Conservation (phyloP, 2,113 vertebrate species). For the Synchiropus splendidus region DNA sequence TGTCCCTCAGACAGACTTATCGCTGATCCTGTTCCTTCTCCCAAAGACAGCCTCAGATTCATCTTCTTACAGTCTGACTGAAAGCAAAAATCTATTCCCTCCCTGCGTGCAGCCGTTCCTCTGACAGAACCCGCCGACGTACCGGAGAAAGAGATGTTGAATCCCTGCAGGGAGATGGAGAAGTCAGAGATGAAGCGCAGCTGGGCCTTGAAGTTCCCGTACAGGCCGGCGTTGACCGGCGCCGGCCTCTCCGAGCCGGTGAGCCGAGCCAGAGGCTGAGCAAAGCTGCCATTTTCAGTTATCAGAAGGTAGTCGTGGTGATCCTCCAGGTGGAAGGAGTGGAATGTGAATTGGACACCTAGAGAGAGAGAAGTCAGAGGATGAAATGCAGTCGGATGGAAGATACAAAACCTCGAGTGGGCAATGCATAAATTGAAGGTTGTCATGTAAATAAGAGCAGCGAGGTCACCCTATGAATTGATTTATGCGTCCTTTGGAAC, state of each 20-base stretch:
- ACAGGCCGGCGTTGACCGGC: slow-evolving; percentile 63
- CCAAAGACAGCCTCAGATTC: no score
- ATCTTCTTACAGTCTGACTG: no score
- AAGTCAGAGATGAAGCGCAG: slow-evolving; percentile 74
- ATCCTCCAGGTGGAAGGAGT: slow-evolving; percentile 71
- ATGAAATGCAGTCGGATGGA: background rate
- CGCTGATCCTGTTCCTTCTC: no score
- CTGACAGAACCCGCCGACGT: slow-evolving; percentile 12
- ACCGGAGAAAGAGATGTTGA: slow-evolving; percentile 73
- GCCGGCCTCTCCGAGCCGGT: slow-evolving; percentile 63
- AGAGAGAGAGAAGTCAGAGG: slow-evolving; percentile 8
- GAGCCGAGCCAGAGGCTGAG: slow-evolving; percentile 64
- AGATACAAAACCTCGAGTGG: no score
- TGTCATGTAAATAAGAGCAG: no score
- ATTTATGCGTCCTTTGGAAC: no score
- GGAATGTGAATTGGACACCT: slow-evolving; percentile 72
- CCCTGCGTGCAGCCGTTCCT: background rate
- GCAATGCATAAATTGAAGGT: no score
- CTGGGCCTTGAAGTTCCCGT: slow-evolving; percentile 70
- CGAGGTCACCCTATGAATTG: no score
- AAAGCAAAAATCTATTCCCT: background rate
- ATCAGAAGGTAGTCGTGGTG: slow-evolving; percentile 72
- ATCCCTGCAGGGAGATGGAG: slow-evolving; percentile 71
- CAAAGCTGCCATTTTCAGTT: slow-evolving; percentile 69
- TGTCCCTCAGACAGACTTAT: no score